phyloP scores from a whole-genome alignment of 2,113 vertebrate species.

The Rhizomys pruinosus region DNA sequence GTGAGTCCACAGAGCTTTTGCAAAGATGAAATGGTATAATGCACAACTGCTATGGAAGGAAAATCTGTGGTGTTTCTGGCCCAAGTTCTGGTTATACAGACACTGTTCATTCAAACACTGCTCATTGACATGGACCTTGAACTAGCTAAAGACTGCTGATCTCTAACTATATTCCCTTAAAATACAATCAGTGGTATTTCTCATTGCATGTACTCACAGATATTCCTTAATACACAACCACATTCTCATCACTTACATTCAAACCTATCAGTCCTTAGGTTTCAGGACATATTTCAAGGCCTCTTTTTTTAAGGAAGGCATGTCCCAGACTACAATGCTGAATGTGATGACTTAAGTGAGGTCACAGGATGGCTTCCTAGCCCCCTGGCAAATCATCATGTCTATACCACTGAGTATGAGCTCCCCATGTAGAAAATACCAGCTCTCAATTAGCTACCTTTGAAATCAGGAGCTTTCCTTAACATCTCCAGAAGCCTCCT shows the following conservation, averaged over 20 bases:
- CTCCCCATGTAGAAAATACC: neutral
- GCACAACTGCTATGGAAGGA: neutral
- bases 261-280: neutral
- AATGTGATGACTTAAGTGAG: neutral
- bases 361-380: neutral
- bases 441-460: neutral
- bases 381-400: neutral
- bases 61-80: neutral
- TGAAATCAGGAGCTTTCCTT: constrained; percentile 17
- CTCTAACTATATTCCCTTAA: neutral
- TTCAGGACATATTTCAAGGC: neutral
- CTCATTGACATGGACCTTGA: neutral
- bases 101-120: constrained; percentile 12
- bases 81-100: neutral
- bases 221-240: neutral
- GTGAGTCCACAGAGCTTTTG: neutral
- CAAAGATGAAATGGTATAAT: neutral
- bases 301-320: neutral
- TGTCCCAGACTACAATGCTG: neutral
- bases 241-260: neutral
- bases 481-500: constrained; percentile 20
- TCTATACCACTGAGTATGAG: neutral
- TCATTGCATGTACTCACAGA: neutral
- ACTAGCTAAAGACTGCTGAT: neutral
- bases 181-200: neutral